Evolutionary conservation across 2,888 invertebrate species (phyloP), one percentile per base, ranked within the genome.

Genomic region (Eupithecia subumbrata): DNA sequence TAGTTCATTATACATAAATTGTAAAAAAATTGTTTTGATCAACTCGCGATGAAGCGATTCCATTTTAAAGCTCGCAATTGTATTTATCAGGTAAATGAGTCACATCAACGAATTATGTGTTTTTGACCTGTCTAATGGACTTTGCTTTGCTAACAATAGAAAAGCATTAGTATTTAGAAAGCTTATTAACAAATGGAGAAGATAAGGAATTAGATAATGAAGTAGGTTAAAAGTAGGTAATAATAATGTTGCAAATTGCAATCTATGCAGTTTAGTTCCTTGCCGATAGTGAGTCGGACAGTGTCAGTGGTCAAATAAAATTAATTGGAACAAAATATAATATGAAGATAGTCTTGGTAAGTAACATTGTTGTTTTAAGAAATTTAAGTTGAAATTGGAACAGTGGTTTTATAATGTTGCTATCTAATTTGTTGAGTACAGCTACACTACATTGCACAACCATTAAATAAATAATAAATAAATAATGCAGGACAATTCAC

Each of bases 171-270:
- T n/a, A 9, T 22, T 22, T 25, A 25, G 56, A 25, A 56, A 56
- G 22, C 22, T 22, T 12, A 56, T 56, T 56, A 25, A 5, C 12
- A 22, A 56, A 56, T 56, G 56, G 11, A 60, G 60, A 25, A 25
- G 60, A 60, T 60, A 60, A 60, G 25, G 1, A 60, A 22, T 25
- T 60, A 60, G 60, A 60, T 60, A 60, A 60, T 60, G 25, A 60
- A 25, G 22, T 60, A 60, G 60, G 60, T 56, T 56, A 56, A 11
- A 22, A 56, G 60, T 60, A 25, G n/a, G 7, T n/a, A 5, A n/a
- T 9, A 52, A 22, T 56, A 25, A 60, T 14, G 25, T 25, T 60
- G 60, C 14, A 60, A 60, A 60, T 5, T 25, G 25, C 60, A 60
- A 25, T 56, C 11, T 22, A 56, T 14, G 25, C 60, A 60, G 60